A percentile compares a stretch with the other conserved stretches of the same genome.
Evolutionary conservation across 2,888 invertebrate species (phyloP).

Genomic region (Eristalinus aeneus): DNA sequence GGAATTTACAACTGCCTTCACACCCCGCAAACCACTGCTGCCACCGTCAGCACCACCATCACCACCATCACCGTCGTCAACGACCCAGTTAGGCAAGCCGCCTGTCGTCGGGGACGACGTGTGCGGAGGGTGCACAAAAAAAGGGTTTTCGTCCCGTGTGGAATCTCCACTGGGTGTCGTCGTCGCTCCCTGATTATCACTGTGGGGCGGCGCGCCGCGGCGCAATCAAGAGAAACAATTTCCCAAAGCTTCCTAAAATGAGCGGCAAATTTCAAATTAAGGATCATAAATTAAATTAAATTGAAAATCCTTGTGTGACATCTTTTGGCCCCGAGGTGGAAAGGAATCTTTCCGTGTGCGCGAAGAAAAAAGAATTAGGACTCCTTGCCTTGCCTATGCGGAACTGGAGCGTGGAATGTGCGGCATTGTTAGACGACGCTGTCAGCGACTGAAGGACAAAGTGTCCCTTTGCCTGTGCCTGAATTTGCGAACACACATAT

Average conservation of each 20-base stretch:
- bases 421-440: constrained; percentile 45
- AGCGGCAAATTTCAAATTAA: constrained; percentile 71
- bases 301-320: constrained; percentile 71
- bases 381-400: constrained; percentile 7
- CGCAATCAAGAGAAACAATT: constrained; percentile 70
- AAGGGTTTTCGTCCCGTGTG: constrained; percentile 22
- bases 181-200: constrained; percentile 60
- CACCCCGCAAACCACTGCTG: background rate
- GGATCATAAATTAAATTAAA: constrained; percentile 71
- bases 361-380: constrained; percentile 17
- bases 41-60: no score
- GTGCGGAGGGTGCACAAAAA: background rate
- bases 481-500: constrained; percentile 67
- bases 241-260: constrained; percentile 66
- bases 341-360: background rate
- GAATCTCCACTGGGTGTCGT: constrained; percentile 20
- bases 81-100: background rate
- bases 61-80: background rate
- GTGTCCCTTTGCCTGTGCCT: constrained; percentile 43
- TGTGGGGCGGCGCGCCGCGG: constrained; percentile 23
- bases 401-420: constrained; percentile 48
- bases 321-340: constrained; percentile 38
- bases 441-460: constrained; percentile 22
- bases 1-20: constrained; percentile 48
- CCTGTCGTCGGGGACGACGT: background rate